Evolutionary conservation across 2,888 invertebrate genomes (phyloP).

Genomic region (Trissolcus brochymenae): DNA sequence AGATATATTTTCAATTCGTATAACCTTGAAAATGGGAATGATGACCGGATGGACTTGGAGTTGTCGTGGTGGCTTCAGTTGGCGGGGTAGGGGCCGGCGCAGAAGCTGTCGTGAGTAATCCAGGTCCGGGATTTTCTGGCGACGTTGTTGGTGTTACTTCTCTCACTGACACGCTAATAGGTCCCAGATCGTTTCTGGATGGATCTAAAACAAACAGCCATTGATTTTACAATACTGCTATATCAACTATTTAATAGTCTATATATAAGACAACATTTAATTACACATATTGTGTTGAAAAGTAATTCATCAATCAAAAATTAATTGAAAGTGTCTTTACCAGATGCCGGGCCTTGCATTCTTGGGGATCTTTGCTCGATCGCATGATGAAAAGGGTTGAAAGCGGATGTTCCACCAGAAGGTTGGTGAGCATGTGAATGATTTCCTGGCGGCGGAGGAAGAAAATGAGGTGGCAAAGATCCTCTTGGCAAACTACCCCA

Average conservation of each 20-base stretch:
- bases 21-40: constrained; percentile 74
- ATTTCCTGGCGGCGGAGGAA: constrained; percentile 73
- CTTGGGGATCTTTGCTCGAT: constrained; percentile 74
- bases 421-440: constrained; percentile 71
- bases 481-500: constrained; percentile 73
- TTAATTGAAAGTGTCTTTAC: constrained; percentile 50
- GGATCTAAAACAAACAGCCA: constrained; percentile 62
- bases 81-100: constrained; percentile 72
- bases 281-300: background rate
- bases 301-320: background rate
- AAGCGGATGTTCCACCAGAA: constrained; percentile 70
- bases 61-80: constrained; percentile 65
- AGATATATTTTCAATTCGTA: background rate
- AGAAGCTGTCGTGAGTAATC: constrained; percentile 72
- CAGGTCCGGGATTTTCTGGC: constrained; percentile 71
- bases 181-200: constrained; percentile 70
- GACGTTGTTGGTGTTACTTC: constrained; percentile 70
- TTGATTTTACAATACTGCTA: too few species aligned
- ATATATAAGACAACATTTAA: background rate
- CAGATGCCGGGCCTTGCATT: constrained; percentile 66
- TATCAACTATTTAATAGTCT: background rate
- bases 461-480: constrained; percentile 73
- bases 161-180: constrained; percentile 72
- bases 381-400: constrained; percentile 74
- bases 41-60: constrained; percentile 70